Conservation (phyloP, 2,113 vertebrate species). For the Seriola aureovittata region DNA sequence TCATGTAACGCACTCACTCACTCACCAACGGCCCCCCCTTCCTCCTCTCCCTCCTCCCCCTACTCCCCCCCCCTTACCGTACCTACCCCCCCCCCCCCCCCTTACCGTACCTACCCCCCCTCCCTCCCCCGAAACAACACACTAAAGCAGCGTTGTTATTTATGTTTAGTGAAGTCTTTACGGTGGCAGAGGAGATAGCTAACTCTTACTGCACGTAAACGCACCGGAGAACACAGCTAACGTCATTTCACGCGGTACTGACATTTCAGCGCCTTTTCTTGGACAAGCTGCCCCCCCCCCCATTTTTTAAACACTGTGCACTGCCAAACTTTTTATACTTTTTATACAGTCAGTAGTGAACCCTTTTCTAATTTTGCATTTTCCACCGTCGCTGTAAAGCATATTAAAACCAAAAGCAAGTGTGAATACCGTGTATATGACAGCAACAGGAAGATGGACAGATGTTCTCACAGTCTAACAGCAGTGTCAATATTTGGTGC, state of each 20-base stretch:
- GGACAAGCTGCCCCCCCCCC: not conserved
- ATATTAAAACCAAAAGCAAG: not conserved
- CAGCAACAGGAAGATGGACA: constrained; percentile 9
- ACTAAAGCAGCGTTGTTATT: constrained; percentile 41
- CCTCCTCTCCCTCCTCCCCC: constrained; percentile 1
- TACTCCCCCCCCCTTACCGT: constrained; percentile 40
- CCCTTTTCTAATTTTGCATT: not conserved
- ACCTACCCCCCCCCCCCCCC: constrained; percentile 24
- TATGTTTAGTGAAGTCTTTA: constrained; percentile 37
- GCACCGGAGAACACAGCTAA: not conserved
- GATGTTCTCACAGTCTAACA: not conserved
- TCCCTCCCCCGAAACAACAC: constrained; percentile 66
- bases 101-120: no score
- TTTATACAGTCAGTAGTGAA: not conserved
- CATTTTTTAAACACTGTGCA: not conserved
- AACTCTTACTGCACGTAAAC: not conserved
- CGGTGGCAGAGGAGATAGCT: not conserved
- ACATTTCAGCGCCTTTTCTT: constrained; percentile 24
- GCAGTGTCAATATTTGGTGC: not conserved
- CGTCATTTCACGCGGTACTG: constrained; percentile 24
- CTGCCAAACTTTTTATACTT: constrained; percentile 48
- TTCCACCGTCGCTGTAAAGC: not conserved
- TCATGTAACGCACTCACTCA: constrained; percentile 80
- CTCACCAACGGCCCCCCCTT: constrained; percentile 56
- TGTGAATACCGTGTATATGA: not conserved